Evolutionary conservation across 2,888 invertebrate species (phyloP).

Genomic region (Halictus quadricinctus): DNA sequence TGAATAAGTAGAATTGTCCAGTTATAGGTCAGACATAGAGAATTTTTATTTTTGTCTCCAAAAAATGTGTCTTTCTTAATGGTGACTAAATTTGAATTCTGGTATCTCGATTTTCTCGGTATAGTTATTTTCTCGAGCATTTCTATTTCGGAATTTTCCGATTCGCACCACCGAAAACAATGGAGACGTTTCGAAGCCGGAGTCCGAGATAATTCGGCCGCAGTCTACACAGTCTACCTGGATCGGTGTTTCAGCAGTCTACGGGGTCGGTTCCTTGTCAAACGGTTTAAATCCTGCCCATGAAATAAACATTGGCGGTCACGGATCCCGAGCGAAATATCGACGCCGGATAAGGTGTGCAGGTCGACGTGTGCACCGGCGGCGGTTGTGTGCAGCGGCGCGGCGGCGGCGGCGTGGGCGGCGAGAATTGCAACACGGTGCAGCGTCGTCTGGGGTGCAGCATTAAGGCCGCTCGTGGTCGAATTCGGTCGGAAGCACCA

Average conservation of each 20-base stretch:
- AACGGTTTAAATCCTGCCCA: slow-evolving; percentile 1
- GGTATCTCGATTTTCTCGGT: too few relatives aligned
- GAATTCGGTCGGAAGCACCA: slow-evolving; percentile 23
- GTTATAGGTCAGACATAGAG: too few relatives aligned
- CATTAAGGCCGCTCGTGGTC: slow-evolving; percentile 39
- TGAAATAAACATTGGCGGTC: slow-evolving; percentile 14
- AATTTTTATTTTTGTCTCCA: too few relatives aligned
- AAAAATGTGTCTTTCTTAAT: too few relatives aligned
- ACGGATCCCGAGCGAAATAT: slow-evolving; percentile 20
- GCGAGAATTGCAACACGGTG: slow-evolving; percentile 20
- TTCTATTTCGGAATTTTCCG: not conserved
- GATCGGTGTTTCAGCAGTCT: not conserved
- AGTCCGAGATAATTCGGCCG: not conserved
- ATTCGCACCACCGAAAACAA: not conserved
- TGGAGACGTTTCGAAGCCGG: not conserved
- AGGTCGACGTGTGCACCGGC: not conserved
- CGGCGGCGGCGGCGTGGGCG: not conserved
- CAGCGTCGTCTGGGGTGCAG: slow-evolving; percentile 30
- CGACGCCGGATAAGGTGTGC: not conserved
- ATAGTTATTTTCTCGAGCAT: too few relatives aligned
- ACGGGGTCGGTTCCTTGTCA: not conserved
- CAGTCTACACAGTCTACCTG: not conserved
- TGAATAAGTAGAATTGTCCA: too few relatives aligned
- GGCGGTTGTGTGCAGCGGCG: not conserved
- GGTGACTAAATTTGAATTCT: too few relatives aligned